Conservation (phyloP, 2,113 vertebrate genomes). For the Microcebus lehilahytsara region DNA sequence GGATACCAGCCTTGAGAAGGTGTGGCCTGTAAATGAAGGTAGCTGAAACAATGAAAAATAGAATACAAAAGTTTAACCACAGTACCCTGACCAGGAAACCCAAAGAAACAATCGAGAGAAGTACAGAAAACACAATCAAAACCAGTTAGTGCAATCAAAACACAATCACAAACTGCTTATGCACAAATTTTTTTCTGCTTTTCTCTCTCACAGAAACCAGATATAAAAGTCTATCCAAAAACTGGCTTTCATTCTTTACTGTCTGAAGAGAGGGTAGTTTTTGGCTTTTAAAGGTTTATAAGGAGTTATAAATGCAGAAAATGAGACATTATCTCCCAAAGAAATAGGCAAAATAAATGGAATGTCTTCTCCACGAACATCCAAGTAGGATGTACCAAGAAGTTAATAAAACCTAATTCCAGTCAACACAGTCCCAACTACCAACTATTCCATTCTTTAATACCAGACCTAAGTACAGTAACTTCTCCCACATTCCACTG, state of each 20-base stretch:
- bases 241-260: background rate
- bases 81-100: background rate
- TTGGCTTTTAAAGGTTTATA: background rate
- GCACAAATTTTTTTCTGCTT: background rate
- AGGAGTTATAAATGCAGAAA: conserved; percentile 16
- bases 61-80: background rate
- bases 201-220: background rate
- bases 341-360: background rate
- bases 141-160: background rate
- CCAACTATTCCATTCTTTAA: background rate
- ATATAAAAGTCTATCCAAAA: background rate
- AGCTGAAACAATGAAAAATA: background rate
- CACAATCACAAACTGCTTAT: background rate
- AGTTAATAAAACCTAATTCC: background rate
- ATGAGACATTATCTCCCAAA: background rate
- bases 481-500: background rate
- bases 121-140: background rate
- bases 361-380: background rate
- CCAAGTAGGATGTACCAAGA: background rate
- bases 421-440: background rate
- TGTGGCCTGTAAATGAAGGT: background rate
- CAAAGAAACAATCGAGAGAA: background rate
- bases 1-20: background rate
- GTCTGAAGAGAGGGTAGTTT: background rate
- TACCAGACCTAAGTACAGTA: background rate